phyloP scores from a whole-genome alignment of 2,888 invertebrate genomes.

The Dorcus parallelipipedus region DNA sequence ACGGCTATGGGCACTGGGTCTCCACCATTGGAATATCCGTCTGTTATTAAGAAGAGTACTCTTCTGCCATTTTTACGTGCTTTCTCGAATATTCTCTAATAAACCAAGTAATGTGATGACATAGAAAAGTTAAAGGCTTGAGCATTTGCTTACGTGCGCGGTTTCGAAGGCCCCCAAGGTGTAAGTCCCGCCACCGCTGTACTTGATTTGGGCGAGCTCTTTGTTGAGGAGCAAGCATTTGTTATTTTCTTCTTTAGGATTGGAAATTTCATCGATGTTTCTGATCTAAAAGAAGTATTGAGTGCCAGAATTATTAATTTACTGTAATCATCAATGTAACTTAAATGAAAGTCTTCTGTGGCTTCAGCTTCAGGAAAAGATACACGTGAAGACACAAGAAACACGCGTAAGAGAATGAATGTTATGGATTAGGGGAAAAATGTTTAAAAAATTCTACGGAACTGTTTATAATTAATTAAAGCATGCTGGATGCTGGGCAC shows the following conservation, averaged over 20 bases:
- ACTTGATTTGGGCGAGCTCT: conserved; percentile 58
- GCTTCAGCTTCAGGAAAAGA: too few relatives aligned
- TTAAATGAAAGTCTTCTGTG: too few relatives aligned
- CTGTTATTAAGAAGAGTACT: conserved; percentile 65
- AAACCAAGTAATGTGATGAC: not conserved
- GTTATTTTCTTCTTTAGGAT: conserved; percentile 52
- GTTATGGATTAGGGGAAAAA: too few relatives aligned
- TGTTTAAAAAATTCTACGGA: too few relatives aligned
- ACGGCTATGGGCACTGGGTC: conserved; percentile 61
- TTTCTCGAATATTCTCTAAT: conserved; percentile 51
- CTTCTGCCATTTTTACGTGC: conserved; percentile 53
- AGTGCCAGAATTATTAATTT: too few relatives aligned
- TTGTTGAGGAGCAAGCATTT: conserved; percentile 63
- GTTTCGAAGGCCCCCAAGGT: conserved; percentile 65
- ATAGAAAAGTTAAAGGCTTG: not conserved
- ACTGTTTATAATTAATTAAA: too few relatives aligned
- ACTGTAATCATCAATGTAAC: too few relatives aligned
- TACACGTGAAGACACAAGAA: too few relatives aligned
- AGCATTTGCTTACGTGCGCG: conserved; percentile 53
- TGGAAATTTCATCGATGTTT: conserved; percentile 61
- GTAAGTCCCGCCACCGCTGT: conserved; percentile 66
- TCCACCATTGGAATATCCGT: conserved; percentile 69
- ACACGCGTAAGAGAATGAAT: too few relatives aligned
- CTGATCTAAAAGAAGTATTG: conserved; percentile 26
- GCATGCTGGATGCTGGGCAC: too few relatives aligned